Evolutionary conservation across 64 coral and sea anemone species (phyloP).

Genomic region (Dendrophyllia cribrosa): DNA sequence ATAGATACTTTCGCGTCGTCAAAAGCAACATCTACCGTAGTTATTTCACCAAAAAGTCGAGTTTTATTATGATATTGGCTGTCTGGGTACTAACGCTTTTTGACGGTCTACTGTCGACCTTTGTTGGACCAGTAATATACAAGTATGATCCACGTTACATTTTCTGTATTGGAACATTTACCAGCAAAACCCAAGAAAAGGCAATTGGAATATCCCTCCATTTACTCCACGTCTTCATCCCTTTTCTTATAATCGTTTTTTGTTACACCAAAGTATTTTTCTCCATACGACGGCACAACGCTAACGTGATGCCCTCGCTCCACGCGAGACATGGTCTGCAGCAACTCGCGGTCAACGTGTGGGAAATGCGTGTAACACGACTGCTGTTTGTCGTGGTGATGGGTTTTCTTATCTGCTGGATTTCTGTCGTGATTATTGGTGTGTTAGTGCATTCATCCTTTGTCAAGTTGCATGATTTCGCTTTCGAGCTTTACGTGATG

Average conservation of each 20-base stretch:
- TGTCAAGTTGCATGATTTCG: no score
- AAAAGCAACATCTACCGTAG: conserved; percentile 28
- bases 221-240: background rate
- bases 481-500: no score
- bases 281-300: background rate
- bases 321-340: background rate
- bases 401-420: conserved; percentile 12
- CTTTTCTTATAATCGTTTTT: no score
- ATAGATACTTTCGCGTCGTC: conserved; percentile 55
- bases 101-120: conserved; percentile 9
- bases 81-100: conserved; percentile 40
- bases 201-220: background rate
- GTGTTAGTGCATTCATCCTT: no score
- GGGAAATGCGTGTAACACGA: background rate
- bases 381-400: background rate
- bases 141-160: background rate
- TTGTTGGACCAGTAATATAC: conserved; percentile 21
- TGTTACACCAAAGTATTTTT: background rate
- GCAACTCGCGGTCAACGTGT: no score
- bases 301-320: background rate
- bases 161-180: conserved; percentile 2
- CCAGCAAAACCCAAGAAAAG: background rate
- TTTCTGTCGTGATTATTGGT: no score
- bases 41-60: conserved; percentile 42
- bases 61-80: conserved; percentile 17